These are phyloP conservation scores for Drosophila obscura DNA, from an alignment of 1,140 invertebrate genomes.

Conservation along the genomic window DNA sequence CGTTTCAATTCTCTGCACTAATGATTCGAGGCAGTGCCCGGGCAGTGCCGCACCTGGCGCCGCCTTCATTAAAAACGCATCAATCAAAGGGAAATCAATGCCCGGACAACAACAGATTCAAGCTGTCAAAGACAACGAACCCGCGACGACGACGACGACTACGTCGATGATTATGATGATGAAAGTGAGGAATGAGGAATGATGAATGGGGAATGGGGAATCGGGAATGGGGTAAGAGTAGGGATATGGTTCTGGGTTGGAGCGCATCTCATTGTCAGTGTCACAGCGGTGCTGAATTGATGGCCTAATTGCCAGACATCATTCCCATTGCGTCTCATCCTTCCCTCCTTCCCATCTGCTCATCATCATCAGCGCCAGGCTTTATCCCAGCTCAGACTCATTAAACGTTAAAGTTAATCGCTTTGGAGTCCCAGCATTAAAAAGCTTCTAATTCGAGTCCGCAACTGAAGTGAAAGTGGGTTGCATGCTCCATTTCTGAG, in stretches of 20 bases:
- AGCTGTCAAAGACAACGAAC: slow-evolving; percentile 38
- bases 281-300: slow-evolving; percentile 33
- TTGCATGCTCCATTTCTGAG: slow-evolving; percentile 15
- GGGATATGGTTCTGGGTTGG: neutral
- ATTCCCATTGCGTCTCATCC: neutral
- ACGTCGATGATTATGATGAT: neutral
- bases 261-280: slow-evolving; percentile 21
- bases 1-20: slow-evolving; percentile 22
- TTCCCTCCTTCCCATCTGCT: neutral
- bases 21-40: slow-evolving; percentile 41
- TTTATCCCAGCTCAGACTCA: slow-evolving; percentile 23
- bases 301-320: slow-evolving; percentile 45
- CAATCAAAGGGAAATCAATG: slow-evolving; percentile 74
- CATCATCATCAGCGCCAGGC: slow-evolving; percentile 6
- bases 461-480: slow-evolving; percentile 33
- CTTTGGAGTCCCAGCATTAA: slow-evolving; percentile 12
- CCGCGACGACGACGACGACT: neutral
- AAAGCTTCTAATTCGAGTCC: slow-evolving; percentile 26
- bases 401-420: slow-evolving; percentile 26
- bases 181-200: slow-evolving; percentile 8
- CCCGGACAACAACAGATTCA: slow-evolving; percentile 56
- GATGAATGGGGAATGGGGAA: slow-evolving; percentile 4
- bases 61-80: slow-evolving; percentile 73
- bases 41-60: slow-evolving; percentile 20
- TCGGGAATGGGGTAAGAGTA: slow-evolving; percentile 5